phyloP scores from a whole-genome alignment of 1,140 invertebrate species.

The Dendrolimus kikuchii region DNA sequence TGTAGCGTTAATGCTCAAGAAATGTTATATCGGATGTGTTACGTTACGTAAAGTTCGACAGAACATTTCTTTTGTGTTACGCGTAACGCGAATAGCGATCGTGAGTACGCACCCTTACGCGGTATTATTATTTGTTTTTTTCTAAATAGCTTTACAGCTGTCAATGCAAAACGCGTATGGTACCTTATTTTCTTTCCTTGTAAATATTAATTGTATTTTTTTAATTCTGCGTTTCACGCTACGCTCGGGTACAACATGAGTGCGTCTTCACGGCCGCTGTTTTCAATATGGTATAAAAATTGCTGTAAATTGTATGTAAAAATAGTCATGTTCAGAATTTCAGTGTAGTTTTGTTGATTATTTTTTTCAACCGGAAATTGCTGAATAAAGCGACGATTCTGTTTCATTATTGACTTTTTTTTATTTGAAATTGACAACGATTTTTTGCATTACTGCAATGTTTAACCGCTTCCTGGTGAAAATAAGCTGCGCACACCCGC shows the following conservation, averaged over 20 bases:
- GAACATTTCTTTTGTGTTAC: no score
- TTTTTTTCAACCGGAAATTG: constrained; percentile 67
- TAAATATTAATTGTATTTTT: constrained; percentile 51
- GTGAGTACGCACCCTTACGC: no score
- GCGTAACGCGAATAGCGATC: no score
- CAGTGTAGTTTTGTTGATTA: constrained; percentile 69
- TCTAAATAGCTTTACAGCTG: constrained; percentile 1
- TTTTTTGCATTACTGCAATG: no score
- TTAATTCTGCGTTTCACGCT: constrained; percentile 8
- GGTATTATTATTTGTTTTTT: no score
- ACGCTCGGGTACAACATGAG: constrained; percentile 20
- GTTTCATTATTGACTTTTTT: constrained; percentile 57
- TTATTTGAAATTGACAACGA: constrained; percentile 15
- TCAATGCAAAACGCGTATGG: constrained; percentile 18
- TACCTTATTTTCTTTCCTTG: constrained; percentile 33
- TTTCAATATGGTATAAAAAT: constrained; percentile 34
- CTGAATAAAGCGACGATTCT: constrained; percentile 68
- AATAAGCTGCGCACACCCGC: no score
- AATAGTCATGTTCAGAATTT: constrained; percentile 67
- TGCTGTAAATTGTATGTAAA: constrained; percentile 70
- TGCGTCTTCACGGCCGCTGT: constrained; percentile 25
- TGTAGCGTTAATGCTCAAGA: no score
- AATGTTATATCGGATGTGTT: no score
- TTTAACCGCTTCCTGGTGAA: no score
- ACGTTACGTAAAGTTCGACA: no score